These are phyloP conservation scores for Hiodon alosoides DNA, from an alignment of 2,113 vertebrate genomes.

Conservation along the genomic window DNA sequence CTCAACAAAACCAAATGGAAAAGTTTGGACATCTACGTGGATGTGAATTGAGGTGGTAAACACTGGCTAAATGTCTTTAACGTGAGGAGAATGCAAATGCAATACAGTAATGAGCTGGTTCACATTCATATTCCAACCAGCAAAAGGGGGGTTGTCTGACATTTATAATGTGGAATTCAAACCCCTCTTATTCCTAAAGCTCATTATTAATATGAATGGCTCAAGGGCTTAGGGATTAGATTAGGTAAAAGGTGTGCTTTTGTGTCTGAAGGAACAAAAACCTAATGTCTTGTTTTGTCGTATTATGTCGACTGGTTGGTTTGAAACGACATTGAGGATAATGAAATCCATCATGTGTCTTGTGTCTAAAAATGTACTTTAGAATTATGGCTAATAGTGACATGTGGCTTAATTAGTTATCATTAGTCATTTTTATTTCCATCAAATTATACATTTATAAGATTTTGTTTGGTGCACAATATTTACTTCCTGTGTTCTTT, in stretches of 20 bases:
- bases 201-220: neutral
- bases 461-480: neutral
- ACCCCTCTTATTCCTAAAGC: neutral
- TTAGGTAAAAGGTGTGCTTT: neutral
- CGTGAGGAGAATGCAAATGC: neutral
- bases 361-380: neutral
- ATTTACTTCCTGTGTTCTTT: neutral
- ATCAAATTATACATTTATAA: neutral
- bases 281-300: neutral
- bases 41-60: too few relatives aligned
- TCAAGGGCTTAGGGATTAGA: neutral
- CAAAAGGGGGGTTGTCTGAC: neutral
- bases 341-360: neutral
- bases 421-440: slow-evolving; percentile 11
- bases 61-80: too few relatives aligned
- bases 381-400: slow-evolving; percentile 13
- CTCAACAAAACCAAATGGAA: too few relatives aligned
- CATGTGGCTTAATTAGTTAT: neutral
- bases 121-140: slow-evolving; percentile 16
- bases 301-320: neutral
- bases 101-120: slow-evolving; percentile 26
- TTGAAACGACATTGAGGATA: neutral
- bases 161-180: slow-evolving; percentile 18
- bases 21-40: too few relatives aligned
- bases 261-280: neutral